Evolutionary conservation across 2,797 vertebrate genomes (phyloP).

Genomic region (Myotis planiceps): DNA sequence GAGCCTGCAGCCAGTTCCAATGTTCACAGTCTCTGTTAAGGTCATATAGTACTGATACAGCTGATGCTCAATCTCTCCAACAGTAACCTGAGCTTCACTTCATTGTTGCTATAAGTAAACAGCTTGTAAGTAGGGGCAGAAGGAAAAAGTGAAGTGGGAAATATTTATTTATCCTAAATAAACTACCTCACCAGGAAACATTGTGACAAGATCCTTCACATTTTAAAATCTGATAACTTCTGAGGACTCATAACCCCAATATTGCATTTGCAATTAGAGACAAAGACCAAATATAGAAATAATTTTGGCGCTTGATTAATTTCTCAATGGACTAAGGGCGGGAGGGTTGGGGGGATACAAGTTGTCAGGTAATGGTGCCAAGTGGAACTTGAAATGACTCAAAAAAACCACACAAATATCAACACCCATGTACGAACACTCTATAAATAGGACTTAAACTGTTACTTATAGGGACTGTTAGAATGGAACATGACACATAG

Average conservation of each 20-base stretch:
- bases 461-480: background rate
- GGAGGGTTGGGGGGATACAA: background rate
- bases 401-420: background rate
- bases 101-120: background rate
- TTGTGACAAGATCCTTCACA: background rate
- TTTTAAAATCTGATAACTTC: conserved; percentile 27
- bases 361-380: background rate
- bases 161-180: background rate
- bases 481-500: background rate
- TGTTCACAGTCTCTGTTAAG: background rate
- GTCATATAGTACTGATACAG: background rate
- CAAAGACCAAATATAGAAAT: background rate
- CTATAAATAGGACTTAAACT: background rate
- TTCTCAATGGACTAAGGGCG: background rate
- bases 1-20: background rate
- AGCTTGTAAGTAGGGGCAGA: background rate
- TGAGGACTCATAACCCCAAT: background rate
- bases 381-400: background rate
- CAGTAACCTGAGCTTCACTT: background rate
- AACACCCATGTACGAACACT: background rate
- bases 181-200: background rate
- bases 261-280: background rate
- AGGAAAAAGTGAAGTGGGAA: background rate
- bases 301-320: background rate
- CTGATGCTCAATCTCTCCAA: background rate